Percentiles rank a stretch among this genome's conserved stretches.
Evolutionary conservation across 23 tunicate species (phyloP).

Genomic region (Halocynthia aurantium): DNA sequence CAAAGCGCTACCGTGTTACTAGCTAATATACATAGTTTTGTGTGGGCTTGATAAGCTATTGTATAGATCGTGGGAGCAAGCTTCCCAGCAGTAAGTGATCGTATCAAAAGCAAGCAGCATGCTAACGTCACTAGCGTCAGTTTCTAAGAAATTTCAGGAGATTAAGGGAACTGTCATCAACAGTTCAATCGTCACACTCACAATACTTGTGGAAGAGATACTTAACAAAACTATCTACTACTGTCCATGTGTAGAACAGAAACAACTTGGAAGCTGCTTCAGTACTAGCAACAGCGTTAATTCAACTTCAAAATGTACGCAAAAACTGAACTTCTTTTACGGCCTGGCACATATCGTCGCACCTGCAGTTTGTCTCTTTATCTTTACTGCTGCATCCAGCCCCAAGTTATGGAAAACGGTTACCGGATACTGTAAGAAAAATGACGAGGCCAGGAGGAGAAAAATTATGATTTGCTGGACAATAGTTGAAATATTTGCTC

Average conservation of each 20-base stretch:
- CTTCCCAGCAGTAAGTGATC: no score
- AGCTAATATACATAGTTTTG: no score
- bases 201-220: conserved; percentile 9
- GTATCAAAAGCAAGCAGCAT: no score
- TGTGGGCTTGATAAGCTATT: no score
- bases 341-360: conserved; percentile 35
- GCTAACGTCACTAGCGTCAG: no score
- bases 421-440: conserved; percentile 26
- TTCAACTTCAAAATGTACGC: conserved; percentile 7
- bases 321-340: conserved; percentile 29
- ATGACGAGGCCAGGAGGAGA: not conserved
- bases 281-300: not conserved
- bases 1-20: no score
- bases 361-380: conserved; percentile 39
- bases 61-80: no score
- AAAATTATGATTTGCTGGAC: conserved; percentile 6
- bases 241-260: conserved; percentile 43
- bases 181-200: conserved; percentile 22
- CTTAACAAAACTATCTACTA: conserved; percentile 19
- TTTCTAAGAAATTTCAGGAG: conserved; percentile 25
- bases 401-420: conserved; percentile 48
- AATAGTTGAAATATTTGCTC: not conserved
- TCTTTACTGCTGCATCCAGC: conserved; percentile 21
- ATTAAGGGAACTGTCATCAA: conserved; percentile 26
- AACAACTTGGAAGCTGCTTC: conserved; percentile 12